These are phyloP conservation scores for Zaprionus davidi DNA, from an alignment of 1,140 invertebrate species.

Conservation along the genomic window DNA sequence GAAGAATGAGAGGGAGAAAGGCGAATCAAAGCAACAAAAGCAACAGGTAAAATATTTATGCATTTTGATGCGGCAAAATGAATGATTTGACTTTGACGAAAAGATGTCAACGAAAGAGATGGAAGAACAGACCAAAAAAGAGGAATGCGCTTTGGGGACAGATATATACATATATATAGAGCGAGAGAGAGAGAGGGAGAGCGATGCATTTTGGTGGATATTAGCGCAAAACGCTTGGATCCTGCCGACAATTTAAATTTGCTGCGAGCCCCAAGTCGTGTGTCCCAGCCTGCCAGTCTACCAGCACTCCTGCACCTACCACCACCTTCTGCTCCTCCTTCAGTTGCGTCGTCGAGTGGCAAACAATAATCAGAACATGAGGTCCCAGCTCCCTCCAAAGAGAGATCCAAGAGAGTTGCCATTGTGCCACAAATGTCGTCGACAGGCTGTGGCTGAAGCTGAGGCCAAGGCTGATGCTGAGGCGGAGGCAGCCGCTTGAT, in stretches of 20 bases:
- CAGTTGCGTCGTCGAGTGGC: constrained; percentile 57
- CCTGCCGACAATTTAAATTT: constrained; percentile 82
- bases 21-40: not conserved
- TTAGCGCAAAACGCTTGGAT: constrained; percentile 82
- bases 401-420: constrained; percentile 36
- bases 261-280: constrained; percentile 52
- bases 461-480: not conserved
- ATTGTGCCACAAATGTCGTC: constrained; percentile 77
- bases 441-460: not conserved
- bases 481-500: constrained; percentile 59
- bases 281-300: constrained; percentile 15
- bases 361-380: constrained; percentile 79
- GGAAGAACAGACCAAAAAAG: constrained; percentile 15
- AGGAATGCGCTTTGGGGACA: constrained; percentile 64
- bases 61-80: constrained; percentile 84
- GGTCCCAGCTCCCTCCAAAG: constrained; percentile 18
- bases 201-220: constrained; percentile 72
- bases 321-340: not conserved
- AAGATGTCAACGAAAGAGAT: constrained; percentile 77
- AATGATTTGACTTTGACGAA: constrained; percentile 84
- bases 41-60: constrained; percentile 74
- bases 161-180: not conserved
- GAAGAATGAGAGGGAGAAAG: constrained; percentile 14
- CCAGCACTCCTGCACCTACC: constrained; percentile 2
- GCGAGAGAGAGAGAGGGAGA: constrained; percentile 11